Evolutionary conservation across 2,888 invertebrate species (phyloP).

Genomic region (Nasonia oneida): DNA sequence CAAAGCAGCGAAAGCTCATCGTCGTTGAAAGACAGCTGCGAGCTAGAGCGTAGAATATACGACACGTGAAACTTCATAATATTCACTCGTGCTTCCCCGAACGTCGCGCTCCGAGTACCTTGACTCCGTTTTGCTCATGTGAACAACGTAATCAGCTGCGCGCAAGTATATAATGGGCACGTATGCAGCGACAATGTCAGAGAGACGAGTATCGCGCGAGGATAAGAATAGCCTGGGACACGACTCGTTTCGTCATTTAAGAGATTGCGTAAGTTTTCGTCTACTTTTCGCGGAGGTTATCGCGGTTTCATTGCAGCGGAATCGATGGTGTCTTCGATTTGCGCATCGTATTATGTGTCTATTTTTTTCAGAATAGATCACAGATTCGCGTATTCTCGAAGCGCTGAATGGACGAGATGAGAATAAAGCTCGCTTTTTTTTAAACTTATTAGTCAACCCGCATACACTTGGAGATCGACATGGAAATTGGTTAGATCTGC

Average conservation of each 20-base stretch:
- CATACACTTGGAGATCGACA: background rate
- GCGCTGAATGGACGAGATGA: background rate
- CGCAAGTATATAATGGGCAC: slow-evolving; percentile 4
- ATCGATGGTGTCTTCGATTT: background rate
- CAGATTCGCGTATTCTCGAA: no score
- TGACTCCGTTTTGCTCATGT: slow-evolving; percentile 54
- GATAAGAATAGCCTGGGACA: slow-evolving; percentile 9
- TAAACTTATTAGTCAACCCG: background rate
- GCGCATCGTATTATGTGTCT: no score
- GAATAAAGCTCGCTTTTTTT: background rate
- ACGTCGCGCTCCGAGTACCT: slow-evolving; percentile 5
- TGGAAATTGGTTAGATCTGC: background rate
- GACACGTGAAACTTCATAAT: background rate
- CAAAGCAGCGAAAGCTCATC: background rate
- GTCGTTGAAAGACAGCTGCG: background rate
- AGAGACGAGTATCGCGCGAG: background rate
- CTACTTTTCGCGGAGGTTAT: slow-evolving; percentile 6
- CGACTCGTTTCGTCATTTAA: slow-evolving; percentile 5
- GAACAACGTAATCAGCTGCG: slow-evolving; percentile 37
- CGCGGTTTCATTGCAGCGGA: background rate
- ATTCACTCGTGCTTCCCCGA: background rate
- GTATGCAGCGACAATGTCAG: background rate
- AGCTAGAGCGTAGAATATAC: background rate
- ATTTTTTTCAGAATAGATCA: no score
- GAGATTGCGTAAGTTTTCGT: slow-evolving; percentile 16